Evolutionary conservation across 2,113 vertebrate genomes (phyloP).

Genomic region (Galeopterus variegatus): DNA sequence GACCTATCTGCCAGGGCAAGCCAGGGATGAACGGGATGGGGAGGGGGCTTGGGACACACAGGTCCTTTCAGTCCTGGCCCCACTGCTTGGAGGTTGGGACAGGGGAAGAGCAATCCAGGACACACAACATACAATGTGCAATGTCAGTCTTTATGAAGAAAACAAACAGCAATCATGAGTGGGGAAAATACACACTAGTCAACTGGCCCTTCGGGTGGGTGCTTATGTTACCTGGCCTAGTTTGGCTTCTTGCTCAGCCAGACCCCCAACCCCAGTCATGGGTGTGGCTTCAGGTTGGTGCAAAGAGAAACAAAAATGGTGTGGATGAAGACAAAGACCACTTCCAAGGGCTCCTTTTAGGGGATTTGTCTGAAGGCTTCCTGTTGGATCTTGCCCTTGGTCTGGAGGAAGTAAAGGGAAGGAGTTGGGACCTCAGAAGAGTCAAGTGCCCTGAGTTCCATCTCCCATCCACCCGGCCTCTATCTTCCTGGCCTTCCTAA

Average conservation of each 20-base stretch:
- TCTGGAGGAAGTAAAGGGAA: conserved; percentile 9
- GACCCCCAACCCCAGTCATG: neutral
- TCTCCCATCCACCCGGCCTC: neutral
- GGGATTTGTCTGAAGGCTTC: conserved; percentile 62
- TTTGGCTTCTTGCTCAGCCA: neutral
- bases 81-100: neutral
- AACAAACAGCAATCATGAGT: neutral
- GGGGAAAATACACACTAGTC: neutral
- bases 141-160: conserved; percentile 67
- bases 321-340: neutral
- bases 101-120: neutral
- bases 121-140: neutral
- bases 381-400: conserved; percentile 19
- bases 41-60: neutral
- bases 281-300: neutral
- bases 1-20: neutral
- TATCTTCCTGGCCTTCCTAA: neutral
- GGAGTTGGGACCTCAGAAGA: neutral
- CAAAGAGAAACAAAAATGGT: neutral
- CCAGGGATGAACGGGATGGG: neutral
- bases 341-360: neutral
- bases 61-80: neutral
- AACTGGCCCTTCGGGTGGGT: neutral
- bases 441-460: neutral
- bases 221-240: neutral